These are phyloP conservation scores for Acanthurus tractus DNA, from an alignment of 2,797 vertebrate genomes.

Conservation along the genomic window DNA sequence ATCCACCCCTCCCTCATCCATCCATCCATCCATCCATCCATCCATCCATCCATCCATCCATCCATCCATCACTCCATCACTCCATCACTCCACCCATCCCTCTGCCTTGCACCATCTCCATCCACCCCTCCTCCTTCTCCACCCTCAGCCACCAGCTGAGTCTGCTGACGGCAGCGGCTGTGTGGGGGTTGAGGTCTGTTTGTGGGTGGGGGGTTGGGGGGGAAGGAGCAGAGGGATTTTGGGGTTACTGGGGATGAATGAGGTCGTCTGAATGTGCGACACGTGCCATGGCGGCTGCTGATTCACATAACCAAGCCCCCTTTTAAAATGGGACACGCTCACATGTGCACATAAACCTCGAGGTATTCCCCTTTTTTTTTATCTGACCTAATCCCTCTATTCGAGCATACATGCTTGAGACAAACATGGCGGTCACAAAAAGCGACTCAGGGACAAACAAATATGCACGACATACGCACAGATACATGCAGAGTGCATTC, in stretches of 20 bases:
- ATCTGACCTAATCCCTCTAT: slow-evolving; percentile 61
- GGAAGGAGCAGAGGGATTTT: slow-evolving; percentile 58
- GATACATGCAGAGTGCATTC: slow-evolving; percentile 46
- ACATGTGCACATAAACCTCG: slow-evolving; percentile 35
- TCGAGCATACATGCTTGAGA: slow-evolving; percentile 36
- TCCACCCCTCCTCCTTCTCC: slow-evolving; percentile 5
- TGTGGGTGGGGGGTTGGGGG: slow-evolving; percentile 66
- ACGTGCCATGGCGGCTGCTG: slow-evolving; percentile 83
- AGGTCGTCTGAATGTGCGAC: slow-evolving; percentile 78
- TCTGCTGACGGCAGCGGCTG: slow-evolving; percentile 62
- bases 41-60: neutral
- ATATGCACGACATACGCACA: slow-evolving; percentile 43
- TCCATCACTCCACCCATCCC: slow-evolving; percentile 32
- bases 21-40: too few relatives aligned
- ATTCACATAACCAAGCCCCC: slow-evolving; percentile 75
- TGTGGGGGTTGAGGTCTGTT: slow-evolving; percentile 74
- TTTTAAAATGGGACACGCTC: slow-evolving; percentile 42
- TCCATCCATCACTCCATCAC: slow-evolving; percentile 30
- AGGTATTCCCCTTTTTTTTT: slow-evolving; percentile 33
- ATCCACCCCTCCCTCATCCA: too few relatives aligned
- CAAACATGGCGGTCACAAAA: slow-evolving; percentile 49
- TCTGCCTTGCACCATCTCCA: too few relatives aligned
- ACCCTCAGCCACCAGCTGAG: slow-evolving; percentile 64
- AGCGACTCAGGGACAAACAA: slow-evolving; percentile 20
- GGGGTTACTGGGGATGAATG: slow-evolving; percentile 74